A percentile compares a stretch with the other conserved stretches of the same genome.
phyloP scores from a whole-genome alignment of 2,888 invertebrate genomes.

The Caenorhabditis virilis region DNA sequence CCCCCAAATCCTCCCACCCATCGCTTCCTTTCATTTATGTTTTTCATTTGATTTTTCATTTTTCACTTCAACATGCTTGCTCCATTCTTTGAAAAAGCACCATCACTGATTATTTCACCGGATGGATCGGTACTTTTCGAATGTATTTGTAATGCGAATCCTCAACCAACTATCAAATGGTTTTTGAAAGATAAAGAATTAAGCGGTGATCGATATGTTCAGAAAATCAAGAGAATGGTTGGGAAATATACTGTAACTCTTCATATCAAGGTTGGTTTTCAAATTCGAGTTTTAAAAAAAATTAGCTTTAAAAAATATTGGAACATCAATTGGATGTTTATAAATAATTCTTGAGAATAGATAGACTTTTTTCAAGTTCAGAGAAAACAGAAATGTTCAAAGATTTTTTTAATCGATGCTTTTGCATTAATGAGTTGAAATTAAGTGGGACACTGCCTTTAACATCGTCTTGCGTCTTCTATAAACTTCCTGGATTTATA shows the following conservation, averaged over 20 bases:
- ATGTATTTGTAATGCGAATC: conserved; percentile 66
- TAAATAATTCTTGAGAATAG: too few relatives aligned
- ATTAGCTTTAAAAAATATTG: not conserved
- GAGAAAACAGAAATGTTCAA: not conserved
- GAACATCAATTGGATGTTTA: not conserved
- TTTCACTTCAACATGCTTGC: conserved; percentile 45
- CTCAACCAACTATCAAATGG: conserved; percentile 66
- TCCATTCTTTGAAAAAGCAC: conserved; percentile 67
- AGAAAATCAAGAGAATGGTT: conserved; percentile 67
- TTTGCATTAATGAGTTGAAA: not conserved
- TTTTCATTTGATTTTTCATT: too few relatives aligned
- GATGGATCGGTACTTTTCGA: conserved; percentile 68
- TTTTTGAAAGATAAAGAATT: conserved; percentile 66
- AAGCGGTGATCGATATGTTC: conserved; percentile 60
- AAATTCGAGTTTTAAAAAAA: conserved; percentile 8
- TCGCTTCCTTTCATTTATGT: conserved; percentile 1
- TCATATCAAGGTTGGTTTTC: conserved; percentile 58
- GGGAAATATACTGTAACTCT: conserved; percentile 67
- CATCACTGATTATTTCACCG: conserved; percentile 62
- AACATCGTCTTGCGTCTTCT: too few relatives aligned
- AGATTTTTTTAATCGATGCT: not conserved
- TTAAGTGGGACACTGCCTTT: not conserved
- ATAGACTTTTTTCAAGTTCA: too few relatives aligned
- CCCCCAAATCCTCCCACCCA: too few relatives aligned
- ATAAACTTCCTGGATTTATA: too few relatives aligned